phyloP scores from a whole-genome alignment of 2,113 vertebrate species.

The Ictalurus furcatus region DNA sequence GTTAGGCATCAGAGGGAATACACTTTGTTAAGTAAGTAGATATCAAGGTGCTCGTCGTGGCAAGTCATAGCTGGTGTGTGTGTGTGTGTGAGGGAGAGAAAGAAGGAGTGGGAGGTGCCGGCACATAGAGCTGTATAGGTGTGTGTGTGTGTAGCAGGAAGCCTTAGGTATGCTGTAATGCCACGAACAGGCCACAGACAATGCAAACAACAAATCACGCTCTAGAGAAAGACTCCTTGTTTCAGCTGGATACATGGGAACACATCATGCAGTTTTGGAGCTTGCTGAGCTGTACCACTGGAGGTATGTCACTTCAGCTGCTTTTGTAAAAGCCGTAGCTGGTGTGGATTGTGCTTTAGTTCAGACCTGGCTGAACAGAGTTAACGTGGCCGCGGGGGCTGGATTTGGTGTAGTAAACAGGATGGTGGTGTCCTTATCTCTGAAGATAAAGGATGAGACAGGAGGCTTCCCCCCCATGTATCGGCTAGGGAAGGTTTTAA shows the following conservation, averaged over 20 bases:
- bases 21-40: background rate
- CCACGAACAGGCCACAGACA: slow-evolving; percentile 35
- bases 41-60: slow-evolving; percentile 29
- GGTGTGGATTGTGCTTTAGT: background rate
- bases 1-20: background rate
- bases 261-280: slow-evolving; percentile 58
- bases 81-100: background rate
- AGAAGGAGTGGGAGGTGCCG: slow-evolving; percentile 34
- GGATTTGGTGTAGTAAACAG: background rate
- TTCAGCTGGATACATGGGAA: slow-evolving; percentile 34
- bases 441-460: background rate
- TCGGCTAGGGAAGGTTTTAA: background rate
- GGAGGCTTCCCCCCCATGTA: background rate
- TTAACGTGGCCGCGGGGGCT: background rate
- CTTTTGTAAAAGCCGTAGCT: background rate
- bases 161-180: slow-evolving; percentile 35
- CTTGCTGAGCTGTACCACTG: slow-evolving; percentile 49
- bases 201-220: slow-evolving; percentile 5
- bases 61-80: slow-evolving; percentile 47
- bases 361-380: slow-evolving; percentile 7
- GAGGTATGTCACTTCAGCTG: slow-evolving; percentile 44
- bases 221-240: background rate
- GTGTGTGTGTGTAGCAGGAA: slow-evolving; percentile 37
- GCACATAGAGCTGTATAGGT: slow-evolving; percentile 18
- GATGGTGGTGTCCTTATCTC: background rate